phyloP scores from a whole-genome alignment of 2,888 invertebrate species.

The Bombylius major region DNA sequence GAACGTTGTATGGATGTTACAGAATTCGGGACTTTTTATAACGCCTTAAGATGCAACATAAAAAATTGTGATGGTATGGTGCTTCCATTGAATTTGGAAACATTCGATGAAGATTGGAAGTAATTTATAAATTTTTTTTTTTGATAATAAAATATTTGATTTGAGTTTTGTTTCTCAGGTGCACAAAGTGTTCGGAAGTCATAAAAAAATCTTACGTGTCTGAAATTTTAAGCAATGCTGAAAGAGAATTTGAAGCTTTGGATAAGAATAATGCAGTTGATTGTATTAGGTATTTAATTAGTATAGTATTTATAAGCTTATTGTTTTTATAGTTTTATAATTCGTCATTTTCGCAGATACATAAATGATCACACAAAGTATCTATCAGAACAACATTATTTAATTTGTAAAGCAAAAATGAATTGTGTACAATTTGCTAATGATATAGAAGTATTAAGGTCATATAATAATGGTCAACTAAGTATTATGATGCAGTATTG shows the following conservation, averaged over 20 bases:
- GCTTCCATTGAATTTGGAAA: slow-evolving; percentile 24
- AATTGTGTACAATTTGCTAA: slow-evolving; percentile 44
- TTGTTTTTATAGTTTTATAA: too few relatives aligned
- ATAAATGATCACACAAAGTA: slow-evolving; percentile 47
- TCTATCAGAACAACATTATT: slow-evolving; percentile 38
- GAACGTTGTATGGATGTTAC: slow-evolving; percentile 57
- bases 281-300: too few relatives aligned
- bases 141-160: too few relatives aligned
- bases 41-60: slow-evolving; percentile 51
- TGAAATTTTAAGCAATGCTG: slow-evolving; percentile 52
- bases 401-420: too few relatives aligned
- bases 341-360: slow-evolving; percentile 35
- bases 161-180: slow-evolving; percentile 39
- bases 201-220: slow-evolving; percentile 46
- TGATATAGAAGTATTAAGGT: too few relatives aligned
- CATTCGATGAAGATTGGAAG: slow-evolving; percentile 32
- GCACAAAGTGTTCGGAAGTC: slow-evolving; percentile 44
- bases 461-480: slow-evolving; percentile 48
- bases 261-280: too few relatives aligned
- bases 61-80: slow-evolving; percentile 38
- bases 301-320: too few relatives aligned
- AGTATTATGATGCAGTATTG: slow-evolving; percentile 51
- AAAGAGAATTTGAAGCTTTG: slow-evolving; percentile 51
- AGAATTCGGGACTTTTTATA: slow-evolving; percentile 60
- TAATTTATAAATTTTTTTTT: slow-evolving; percentile 8